phyloP scores from a whole-genome alignment of 2,888 invertebrate species.

The Apotomis turbidana region DNA sequence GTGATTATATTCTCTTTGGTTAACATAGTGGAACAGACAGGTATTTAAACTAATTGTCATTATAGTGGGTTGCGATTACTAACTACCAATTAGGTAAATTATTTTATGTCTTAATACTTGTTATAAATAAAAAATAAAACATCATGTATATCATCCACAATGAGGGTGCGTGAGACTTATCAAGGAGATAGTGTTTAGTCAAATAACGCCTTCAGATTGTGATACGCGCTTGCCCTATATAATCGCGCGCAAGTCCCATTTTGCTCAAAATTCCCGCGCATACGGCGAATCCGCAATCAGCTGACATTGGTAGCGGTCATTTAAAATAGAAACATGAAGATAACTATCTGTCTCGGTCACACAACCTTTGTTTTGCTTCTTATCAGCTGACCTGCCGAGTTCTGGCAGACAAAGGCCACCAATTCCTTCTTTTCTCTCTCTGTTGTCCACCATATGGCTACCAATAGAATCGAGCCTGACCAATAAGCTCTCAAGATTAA shows the following conservation, averaged over 20 bases:
- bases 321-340: slow-evolving; percentile 44
- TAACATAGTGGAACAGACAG: too few relatives aligned
- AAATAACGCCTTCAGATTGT: slow-evolving; percentile 43
- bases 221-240: slow-evolving; percentile 41
- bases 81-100: too few relatives aligned
- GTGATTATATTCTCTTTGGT: too few relatives aligned
- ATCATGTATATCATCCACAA: slow-evolving; percentile 45
- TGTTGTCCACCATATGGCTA: slow-evolving; percentile 19
- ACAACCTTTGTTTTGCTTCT: slow-evolving; percentile 52
- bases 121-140: slow-evolving; percentile 16
- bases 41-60: too few relatives aligned
- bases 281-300: slow-evolving; percentile 46
- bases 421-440: slow-evolving; percentile 38
- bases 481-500: slow-evolving; percentile 46
- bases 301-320: slow-evolving; percentile 52
- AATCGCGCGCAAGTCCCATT: slow-evolving; percentile 38
- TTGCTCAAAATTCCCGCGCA: slow-evolving; percentile 53
- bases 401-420: slow-evolving; percentile 46
- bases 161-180: slow-evolving; percentile 48
- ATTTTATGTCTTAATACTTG: too few relatives aligned
- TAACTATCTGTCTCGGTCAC: slow-evolving; percentile 55
- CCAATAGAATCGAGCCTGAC: slow-evolving; percentile 57
- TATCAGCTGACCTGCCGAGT: slow-evolving; percentile 52
- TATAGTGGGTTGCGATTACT: too few relatives aligned
- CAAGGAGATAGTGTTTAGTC: slow-evolving; percentile 42